Evolutionary conservation across 2,113 vertebrate species (phyloP).

Genomic region (Apistogramma diplotaenia): DNA sequence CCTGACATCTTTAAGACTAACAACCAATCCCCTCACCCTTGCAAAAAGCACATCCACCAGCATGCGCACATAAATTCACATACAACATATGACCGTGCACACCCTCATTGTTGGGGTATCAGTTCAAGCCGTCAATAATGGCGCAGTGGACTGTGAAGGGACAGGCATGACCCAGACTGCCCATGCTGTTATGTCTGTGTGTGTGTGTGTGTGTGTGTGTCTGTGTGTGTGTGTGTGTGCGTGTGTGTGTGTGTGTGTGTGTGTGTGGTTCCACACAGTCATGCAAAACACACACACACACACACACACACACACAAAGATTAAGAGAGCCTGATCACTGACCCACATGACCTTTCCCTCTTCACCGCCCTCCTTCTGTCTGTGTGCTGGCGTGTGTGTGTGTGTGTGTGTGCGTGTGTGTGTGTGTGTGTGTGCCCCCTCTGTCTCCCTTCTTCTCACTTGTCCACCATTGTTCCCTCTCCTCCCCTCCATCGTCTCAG

Average conservation of each 20-base stretch:
- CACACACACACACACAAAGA: constrained; percentile 35
- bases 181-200: constrained; percentile 24
- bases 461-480: constrained; percentile 58
- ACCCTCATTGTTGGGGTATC: constrained; percentile 77
- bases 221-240: background rate
- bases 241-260: no score
- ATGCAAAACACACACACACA: constrained; percentile 28
- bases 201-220: background rate
- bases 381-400: constrained; percentile 28
- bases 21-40: background rate
- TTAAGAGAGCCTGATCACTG: constrained; percentile 57
- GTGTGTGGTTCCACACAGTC: constrained; percentile 3
- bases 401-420: background rate
- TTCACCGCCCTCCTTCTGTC: constrained; percentile 59
- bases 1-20: constrained; percentile 60
- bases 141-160: constrained; percentile 76
- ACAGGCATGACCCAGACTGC: constrained; percentile 76
- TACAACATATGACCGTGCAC: constrained; percentile 15
- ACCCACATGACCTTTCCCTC: constrained; percentile 64
- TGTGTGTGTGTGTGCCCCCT: background rate
- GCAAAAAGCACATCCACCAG: background rate
- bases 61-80: background rate
- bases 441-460: constrained; percentile 37
- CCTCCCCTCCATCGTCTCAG: constrained; percentile 70
- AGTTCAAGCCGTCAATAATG: constrained; percentile 78